Evolutionary conservation across 2,888 invertebrate species (phyloP).

Genomic region (Platynereis dumerilii): DNA sequence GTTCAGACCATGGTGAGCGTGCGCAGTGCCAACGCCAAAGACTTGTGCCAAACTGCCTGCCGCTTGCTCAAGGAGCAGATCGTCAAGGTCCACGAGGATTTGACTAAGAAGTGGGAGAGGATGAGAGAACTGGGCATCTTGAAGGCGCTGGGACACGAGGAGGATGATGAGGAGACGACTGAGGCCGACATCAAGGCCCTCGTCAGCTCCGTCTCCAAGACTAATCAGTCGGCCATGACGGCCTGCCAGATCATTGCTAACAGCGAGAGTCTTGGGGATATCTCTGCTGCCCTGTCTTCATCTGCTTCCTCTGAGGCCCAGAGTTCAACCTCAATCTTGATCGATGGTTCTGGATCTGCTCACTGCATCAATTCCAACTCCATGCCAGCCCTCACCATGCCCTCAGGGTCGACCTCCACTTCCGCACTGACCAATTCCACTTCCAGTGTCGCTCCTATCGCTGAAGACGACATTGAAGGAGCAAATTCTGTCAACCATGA

Average conservation of each 20-base stretch:
- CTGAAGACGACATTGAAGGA: neutral
- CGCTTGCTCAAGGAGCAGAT: slow-evolving; percentile 23
- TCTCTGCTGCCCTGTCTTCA: neutral
- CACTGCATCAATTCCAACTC: no score
- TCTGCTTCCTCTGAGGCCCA: no score
- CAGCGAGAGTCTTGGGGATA: no score
- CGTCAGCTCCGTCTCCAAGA: no score
- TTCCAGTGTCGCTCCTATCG: neutral
- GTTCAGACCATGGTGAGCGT: neutral
- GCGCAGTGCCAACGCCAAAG: slow-evolving; percentile 55
- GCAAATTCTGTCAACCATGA: slow-evolving; percentile 4
- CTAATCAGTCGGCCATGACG: no score
- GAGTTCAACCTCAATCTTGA: no score
- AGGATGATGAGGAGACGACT: slow-evolving; percentile 24
- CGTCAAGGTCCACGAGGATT: slow-evolving; percentile 22
- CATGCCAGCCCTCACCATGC: no score
- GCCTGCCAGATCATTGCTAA: neutral
- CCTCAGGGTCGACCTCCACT: neutral
- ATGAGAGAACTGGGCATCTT: slow-evolving; percentile 15
- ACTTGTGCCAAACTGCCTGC: slow-evolving; percentile 67
- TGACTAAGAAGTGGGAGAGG: slow-evolving; percentile 28
- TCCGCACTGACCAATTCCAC: neutral
- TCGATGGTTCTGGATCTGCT: no score
- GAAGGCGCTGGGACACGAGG: slow-evolving; percentile 12
- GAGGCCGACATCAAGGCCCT: neutral